Conservation (phyloP, 1,140 invertebrate genomes). For the Caenorhabditis brenneri region DNA sequence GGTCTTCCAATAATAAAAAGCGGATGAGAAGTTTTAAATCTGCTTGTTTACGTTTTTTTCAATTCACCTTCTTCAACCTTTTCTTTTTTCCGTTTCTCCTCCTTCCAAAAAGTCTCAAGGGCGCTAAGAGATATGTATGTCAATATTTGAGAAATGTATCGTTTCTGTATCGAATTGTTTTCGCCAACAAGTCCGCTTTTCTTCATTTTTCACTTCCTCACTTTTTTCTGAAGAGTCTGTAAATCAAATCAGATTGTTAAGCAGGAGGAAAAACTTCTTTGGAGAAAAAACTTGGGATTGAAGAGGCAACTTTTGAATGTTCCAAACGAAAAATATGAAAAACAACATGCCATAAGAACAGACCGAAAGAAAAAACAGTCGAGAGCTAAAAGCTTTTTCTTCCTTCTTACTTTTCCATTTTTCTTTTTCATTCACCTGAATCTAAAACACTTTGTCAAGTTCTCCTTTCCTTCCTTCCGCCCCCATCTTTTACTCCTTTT, state of each 20-base stretch:
- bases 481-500: not conserved
- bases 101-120: constrained; percentile 8
- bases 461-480: not conserved
- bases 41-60: not conserved
- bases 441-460: not conserved
- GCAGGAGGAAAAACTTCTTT: too few species aligned
- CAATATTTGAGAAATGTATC: constrained; percentile 44
- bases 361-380: not conserved
- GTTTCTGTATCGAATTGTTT: constrained; percentile 25
- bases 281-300: not conserved
- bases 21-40: not conserved
- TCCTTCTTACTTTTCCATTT: not conserved
- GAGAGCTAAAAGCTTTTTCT: not conserved
- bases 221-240: not conserved
- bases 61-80: constrained; percentile 18
- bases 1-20: not conserved
- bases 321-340: not conserved
- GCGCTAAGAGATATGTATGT: constrained; percentile 41
- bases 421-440: not conserved
- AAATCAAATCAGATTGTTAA: constrained; percentile 17
- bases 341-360: not conserved
- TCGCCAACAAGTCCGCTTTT: not conserved
- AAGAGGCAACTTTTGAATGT: not conserved
- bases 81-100: not conserved
- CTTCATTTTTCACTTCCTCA: not conserved